These are phyloP conservation scores for Gavia stellata DNA, from an alignment of 2,113 vertebrate genomes.

Conservation along the genomic window DNA sequence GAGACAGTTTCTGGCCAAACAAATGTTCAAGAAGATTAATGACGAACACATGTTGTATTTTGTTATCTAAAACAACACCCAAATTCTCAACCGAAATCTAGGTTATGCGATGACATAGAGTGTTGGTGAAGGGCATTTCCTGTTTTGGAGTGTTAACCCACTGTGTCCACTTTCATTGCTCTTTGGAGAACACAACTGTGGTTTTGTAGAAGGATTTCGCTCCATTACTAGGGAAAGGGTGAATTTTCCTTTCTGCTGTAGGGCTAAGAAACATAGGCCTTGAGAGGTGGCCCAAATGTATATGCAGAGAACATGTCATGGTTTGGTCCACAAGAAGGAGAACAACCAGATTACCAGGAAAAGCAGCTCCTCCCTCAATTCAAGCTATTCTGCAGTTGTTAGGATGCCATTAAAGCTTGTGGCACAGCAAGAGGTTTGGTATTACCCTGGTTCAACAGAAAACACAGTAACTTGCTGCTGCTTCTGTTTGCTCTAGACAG, in stretches of 20 bases:
- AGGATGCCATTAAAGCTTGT: not conserved
- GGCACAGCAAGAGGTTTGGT: not conserved
- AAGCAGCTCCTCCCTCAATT: not conserved
- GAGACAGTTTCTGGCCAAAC: slow-evolving; percentile 13
- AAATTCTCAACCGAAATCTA: slow-evolving; percentile 12
- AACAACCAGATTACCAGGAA: not conserved
- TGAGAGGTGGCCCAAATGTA: not conserved
- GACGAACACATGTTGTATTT: not conserved
- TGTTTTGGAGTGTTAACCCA: not conserved
- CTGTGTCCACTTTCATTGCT: not conserved
- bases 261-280: not conserved
- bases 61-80: slow-evolving; percentile 40
- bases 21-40: slow-evolving; percentile 41
- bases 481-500: not conserved
- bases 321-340: not conserved
- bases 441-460: not conserved
- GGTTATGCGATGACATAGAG: not conserved
- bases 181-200: not conserved
- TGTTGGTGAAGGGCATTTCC: not conserved
- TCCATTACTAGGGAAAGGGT: not conserved
- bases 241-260: not conserved
- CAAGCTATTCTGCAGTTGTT: not conserved
- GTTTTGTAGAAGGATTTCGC: not conserved
- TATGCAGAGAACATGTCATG: not conserved
- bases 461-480: not conserved